Base-by-base conservation (phyloP, 2,888 invertebrate species). In the Sclerodermus sp. region DNA sequence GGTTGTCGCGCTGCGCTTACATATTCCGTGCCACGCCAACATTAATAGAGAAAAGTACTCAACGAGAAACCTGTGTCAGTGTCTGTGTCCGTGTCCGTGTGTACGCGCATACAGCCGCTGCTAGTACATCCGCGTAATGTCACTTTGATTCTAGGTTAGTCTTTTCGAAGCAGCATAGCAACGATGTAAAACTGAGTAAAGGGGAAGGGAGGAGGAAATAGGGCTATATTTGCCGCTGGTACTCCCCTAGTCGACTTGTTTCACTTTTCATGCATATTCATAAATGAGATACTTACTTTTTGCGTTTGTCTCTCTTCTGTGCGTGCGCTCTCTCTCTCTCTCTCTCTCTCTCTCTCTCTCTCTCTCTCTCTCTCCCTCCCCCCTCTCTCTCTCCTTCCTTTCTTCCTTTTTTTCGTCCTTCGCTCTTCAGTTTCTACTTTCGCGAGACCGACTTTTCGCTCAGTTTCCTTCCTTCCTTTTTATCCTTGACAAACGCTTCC, bases 191-290 rank as follows among this genome's bases (percentile, higher is more conserved):
- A n/a, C n/a, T n/a, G n/a, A n/a, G n/a, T n/a, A n/a, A 47, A 41
- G 38, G 45, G 31, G 42, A 39, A 30, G 38, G 14, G 32, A 34
- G 16, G 2, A 29, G 31, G 39, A 12, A 15, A 17, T 10, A 6
- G 14, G 40, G 15, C 4, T 23, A 23, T 5, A 8, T 23, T 23
- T 23, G 23, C 23, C 23, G 8, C 4, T 23, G 23, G 23, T 8
- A 23, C 23, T n/a, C n/a, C n/a, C n/a, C n/a, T 23, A 23, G 3
- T 5, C 23, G 23, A 5, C 3, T 3, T 8, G 23, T 8, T 23
- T 8, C 4, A 23, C 23, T 8, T 23, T 34, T 41, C 63, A 73
- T 75, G 67, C 71, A 74, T 76, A 73, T 74, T 74, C 74, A 73
- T 72, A 68, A 70, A 66, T 66, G 64, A 70, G 69, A 68, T 64